Base-by-base conservation (phyloP, 2,888 invertebrate genomes). In the Zaprionus obscuricornis region DNA sequence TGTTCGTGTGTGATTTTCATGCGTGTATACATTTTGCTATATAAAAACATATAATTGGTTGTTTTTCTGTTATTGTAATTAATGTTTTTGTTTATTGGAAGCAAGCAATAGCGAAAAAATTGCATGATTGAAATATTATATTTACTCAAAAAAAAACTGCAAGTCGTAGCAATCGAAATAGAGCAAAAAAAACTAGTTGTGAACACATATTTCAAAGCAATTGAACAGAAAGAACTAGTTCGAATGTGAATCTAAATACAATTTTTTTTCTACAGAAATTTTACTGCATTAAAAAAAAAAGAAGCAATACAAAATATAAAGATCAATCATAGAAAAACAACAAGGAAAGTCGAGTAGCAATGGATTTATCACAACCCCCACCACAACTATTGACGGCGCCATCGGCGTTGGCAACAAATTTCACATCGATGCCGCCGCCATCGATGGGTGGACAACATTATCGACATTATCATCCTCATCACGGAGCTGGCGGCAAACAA, bases 321-420 rank as follows among this genome's bases (percentile, higher is more conserved):
- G 1, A 7, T 7, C 20, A 39, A n/a, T 22, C n/a, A n/a, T n/a
- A n/a, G n/a, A 36, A 37, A 31, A 42, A 5, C 13, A 36, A 29
- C 18, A n/a, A 43, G 26, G 16, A 27, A 51, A 7, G n/a, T 24
- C 24, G 14, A 31, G 14, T 10, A 26, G 17, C 27, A 33, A 87
- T 89, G 62, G 90, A 90, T 71, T 58, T 89, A 14, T 82, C 89
- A 27, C 88, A 88, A 59, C 90, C 90, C 14, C 90, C 90, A 27
- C 90, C 90, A 7, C 85, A 84, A 40, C 66, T 84, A 26, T 51
- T 88, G 37, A 82, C 85, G 10, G 81, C 88, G 17, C 88, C 88
- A 1, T 88, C 89, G 47, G 89, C 88, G 45, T 62, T 87, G 57
- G 88, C 86, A 17, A 88, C 88, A 45, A 87, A 86, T 47, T 75